phyloP scores from a whole-genome alignment of 2,888 invertebrate species.

The Hyposoter didymator region DNA sequence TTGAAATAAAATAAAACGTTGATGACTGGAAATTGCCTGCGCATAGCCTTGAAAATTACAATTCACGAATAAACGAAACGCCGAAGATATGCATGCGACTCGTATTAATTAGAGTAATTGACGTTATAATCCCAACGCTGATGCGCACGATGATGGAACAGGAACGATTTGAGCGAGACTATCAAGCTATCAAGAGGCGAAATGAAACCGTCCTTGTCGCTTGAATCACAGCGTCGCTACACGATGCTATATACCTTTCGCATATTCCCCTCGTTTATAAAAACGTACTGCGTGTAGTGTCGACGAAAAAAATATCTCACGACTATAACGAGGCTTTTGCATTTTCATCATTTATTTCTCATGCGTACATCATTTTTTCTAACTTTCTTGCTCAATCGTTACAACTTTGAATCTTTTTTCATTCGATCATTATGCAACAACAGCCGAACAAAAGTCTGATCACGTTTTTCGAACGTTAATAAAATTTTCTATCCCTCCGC shows the following conservation, averaged over 20 bases:
- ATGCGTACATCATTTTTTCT: background rate
- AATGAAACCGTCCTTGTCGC: constrained; percentile 75
- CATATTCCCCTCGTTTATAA: constrained; percentile 12
- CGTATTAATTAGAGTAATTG: constrained; percentile 74
- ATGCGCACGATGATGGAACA: constrained; percentile 33
- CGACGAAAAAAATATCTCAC: constrained; percentile 5
- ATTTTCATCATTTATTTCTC: background rate
- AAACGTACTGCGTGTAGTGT: constrained; percentile 26
- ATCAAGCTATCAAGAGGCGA: constrained; percentile 74
- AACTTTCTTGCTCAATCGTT: background rate
- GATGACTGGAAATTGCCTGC: constrained; percentile 18
- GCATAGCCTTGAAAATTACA: constrained; percentile 67
- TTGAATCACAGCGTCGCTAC: constrained; percentile 64
- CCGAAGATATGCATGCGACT: constrained; percentile 64
- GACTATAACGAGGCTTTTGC: background rate
- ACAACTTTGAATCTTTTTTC: background rate
- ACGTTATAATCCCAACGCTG: constrained; percentile 45
- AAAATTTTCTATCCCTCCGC: background rate
- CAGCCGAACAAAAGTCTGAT: background rate
- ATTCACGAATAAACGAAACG: constrained; percentile 73
- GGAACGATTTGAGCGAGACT: constrained; percentile 63
- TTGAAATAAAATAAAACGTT: background rate
- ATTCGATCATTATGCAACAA: background rate
- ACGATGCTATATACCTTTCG: background rate
- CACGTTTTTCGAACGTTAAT: background rate